Evolutionary conservation across 2,797 vertebrate species (phyloP).

Genomic region (Sebastes cheni): DNA sequence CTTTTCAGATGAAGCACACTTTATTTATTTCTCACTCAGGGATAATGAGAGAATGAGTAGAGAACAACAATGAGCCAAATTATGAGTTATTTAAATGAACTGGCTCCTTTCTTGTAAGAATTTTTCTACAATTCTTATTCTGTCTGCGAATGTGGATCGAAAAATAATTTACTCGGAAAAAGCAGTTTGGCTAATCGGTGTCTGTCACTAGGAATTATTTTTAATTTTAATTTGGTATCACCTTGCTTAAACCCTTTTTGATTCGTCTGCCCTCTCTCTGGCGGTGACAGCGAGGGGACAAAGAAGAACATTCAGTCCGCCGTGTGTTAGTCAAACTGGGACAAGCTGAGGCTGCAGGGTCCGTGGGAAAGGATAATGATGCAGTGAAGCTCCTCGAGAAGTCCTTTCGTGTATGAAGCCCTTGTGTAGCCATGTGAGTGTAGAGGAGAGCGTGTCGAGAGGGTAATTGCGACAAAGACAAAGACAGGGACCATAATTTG

Average conservation of each 20-base stretch:
- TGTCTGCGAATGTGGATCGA: not conserved
- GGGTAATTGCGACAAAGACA: slow-evolving; percentile 83
- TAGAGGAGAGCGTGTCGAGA: slow-evolving; percentile 71
- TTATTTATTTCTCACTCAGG: not conserved
- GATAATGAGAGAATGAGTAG: not conserved
- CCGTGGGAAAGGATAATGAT: slow-evolving; percentile 62
- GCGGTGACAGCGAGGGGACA: slow-evolving; percentile 33
- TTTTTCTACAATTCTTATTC: not conserved
- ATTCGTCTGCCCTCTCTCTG: not conserved
- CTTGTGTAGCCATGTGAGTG: slow-evolving; percentile 38
- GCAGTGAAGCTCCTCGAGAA: slow-evolving; percentile 71
- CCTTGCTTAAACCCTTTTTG: slow-evolving; percentile 6
- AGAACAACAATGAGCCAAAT: not conserved
- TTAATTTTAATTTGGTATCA: not conserved
- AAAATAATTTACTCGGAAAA: not conserved
- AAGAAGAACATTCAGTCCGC: slow-evolving; percentile 38
- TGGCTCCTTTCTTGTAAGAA: not conserved
- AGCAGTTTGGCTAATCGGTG: not conserved
- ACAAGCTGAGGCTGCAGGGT: slow-evolving; percentile 61
- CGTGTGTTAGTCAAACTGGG: slow-evolving; percentile 67
- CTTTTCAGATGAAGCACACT: not conserved
- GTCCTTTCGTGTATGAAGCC: slow-evolving; percentile 62
- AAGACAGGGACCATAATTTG: slow-evolving; percentile 80
- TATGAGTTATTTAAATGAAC: not conserved
- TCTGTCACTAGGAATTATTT: not conserved